Conservation (phyloP, 2,113 vertebrate genomes). For the Oenanthe oenanthe region DNA sequence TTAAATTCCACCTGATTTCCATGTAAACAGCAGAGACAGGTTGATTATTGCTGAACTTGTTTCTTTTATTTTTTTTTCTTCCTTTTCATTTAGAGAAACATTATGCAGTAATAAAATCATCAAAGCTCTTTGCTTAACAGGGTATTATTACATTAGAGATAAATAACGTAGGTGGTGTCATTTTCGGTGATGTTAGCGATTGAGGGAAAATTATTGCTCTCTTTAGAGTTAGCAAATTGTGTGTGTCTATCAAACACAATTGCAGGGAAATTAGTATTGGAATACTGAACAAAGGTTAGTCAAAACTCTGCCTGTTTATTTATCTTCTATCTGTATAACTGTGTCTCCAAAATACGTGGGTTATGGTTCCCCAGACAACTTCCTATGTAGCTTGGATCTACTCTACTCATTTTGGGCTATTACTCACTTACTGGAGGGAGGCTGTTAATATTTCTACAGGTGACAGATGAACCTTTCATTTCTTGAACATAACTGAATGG, state of each 20-base stretch:
- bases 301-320: slow-evolving; percentile 48
- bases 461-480: slow-evolving; percentile 37
- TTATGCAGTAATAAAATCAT: slow-evolving; percentile 9
- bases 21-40: not conserved
- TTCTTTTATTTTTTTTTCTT: not conserved
- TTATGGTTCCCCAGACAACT: slow-evolving; percentile 21
- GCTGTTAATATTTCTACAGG: not conserved
- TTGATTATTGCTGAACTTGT: not conserved
- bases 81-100: slow-evolving; percentile 18
- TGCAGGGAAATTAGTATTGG: slow-evolving; percentile 24
- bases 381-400: slow-evolving; percentile 4
- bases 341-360: not conserved
- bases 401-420: not conserved
- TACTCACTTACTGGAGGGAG: slow-evolving; percentile 5
- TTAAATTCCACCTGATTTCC: not conserved
- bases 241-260: slow-evolving; percentile 39
- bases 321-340: slow-evolving; percentile 14
- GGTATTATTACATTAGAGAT: slow-evolving; percentile 39
- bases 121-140: slow-evolving; percentile 30
- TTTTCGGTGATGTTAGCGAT: slow-evolving; percentile 42
- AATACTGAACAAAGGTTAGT: slow-evolving; percentile 39
- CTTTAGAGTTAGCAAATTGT: slow-evolving; percentile 44
- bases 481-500: slow-evolving; percentile 29
- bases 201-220: slow-evolving; percentile 50
- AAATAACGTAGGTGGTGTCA: slow-evolving; percentile 30